Evolutionary conservation across 2,888 invertebrate species (phyloP), one percentile per base, ranked within the genome.

Genomic region (Pyrochroa serraticornis): DNA sequence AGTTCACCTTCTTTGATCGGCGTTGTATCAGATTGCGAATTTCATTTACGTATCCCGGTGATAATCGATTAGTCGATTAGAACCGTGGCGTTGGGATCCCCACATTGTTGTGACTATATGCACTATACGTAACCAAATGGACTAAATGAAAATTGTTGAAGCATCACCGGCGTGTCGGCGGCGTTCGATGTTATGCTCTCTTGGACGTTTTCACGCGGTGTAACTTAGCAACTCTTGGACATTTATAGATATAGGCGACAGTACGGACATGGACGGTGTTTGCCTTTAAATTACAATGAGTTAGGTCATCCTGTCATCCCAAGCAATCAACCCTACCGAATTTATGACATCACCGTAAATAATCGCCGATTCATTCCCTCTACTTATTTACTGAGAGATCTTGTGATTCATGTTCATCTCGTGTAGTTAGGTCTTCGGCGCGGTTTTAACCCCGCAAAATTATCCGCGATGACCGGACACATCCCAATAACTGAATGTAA

Each of bases 301-400:
- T 60, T 61, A 60, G 56, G 60, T 22, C 22, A 22, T 22, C 22
- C 61, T 45, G 59, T 65, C 56, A 60, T 42, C 49, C 63, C 65
- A 67, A 67, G 67, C 60, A 51, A 56, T 56, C 60, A 63, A 67
- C 66, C 66, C 60, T 57, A 50, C 60, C 63, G 55, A 66, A 65
- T 71, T 71, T 71, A 71, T 65, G 67, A 66, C 67, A 62, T 65
- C 60, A 66, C 67, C 67, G 66, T 68, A 66, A 64, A 71, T 67
- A 70, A 70, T 65, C 62, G 61, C 44, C 64, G 56, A 65, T 56
- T 60, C 55, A 56, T 60, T 56, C 51, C 45, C 22, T 22, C 31
- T 43, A 12, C 43, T 43, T 30, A 8, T 46, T 54, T 39, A 45
- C 13, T 46, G 30, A 34, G 12, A 12, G 44, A 33, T 13, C 44